Percentiles rank a stretch among this genome's conserved stretches.
These are phyloP conservation scores for Cirrhinus molitorella DNA, from an alignment of 2,797 vertebrate species.

Conservation along the genomic window DNA sequence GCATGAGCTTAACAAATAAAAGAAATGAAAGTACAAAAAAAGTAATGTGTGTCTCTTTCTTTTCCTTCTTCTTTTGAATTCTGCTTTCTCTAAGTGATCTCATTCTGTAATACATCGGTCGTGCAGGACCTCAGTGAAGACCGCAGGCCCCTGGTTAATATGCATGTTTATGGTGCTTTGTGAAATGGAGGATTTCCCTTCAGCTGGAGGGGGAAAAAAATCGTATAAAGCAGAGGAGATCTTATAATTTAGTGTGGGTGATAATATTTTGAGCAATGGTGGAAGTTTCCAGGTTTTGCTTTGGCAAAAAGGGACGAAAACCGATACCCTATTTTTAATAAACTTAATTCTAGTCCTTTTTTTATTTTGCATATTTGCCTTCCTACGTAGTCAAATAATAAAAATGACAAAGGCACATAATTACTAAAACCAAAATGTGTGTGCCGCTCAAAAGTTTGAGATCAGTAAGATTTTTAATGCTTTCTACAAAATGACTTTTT, in stretches of 20 bases:
- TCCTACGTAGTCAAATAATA: neutral
- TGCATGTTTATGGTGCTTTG: neutral
- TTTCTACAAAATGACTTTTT: no score
- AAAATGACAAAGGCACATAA: no score
- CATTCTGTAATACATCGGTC: neutral
- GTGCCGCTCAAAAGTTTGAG: no score
- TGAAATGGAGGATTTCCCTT: slow-evolving; percentile 12
- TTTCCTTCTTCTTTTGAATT: neutral
- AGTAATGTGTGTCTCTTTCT: neutral
- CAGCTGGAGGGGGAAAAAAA: neutral
- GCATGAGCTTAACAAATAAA: neutral
- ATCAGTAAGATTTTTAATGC: no score
- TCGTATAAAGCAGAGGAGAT: neutral
- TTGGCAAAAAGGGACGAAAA: neutral
- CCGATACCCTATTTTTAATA: neutral
- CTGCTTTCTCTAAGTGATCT: neutral
- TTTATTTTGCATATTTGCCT: neutral
- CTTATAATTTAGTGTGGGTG: neutral
- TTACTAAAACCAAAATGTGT: no score
- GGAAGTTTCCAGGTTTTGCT: slow-evolving; percentile 36
- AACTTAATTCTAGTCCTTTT: neutral
- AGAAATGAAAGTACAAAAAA: slow-evolving; percentile 16
- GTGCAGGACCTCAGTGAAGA: neutral
- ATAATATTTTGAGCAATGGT: slow-evolving; percentile 6
- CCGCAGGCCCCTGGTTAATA: neutral